Evolutionary conservation across 2,113 vertebrate species (phyloP), one percentile per base, ranked within the genome.

Genomic region (Thalassoma bifasciatum): DNA sequence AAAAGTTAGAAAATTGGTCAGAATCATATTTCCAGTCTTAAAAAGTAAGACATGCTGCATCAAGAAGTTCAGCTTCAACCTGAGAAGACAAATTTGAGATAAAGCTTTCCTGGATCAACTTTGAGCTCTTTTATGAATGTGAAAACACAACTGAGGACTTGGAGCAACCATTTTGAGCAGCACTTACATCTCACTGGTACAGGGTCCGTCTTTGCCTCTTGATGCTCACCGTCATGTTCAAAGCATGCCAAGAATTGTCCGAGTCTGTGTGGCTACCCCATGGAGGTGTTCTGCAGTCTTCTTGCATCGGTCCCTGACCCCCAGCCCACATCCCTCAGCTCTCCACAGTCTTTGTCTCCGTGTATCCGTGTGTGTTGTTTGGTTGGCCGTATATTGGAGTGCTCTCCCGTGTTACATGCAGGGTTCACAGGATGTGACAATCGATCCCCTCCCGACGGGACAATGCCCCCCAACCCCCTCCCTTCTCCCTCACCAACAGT

Each of bases 361-460:
- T 78, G 69, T 59, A 13, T 59, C 17, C 76, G 49, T 72, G 57
- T 62, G 78, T 65, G 51, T 23, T 72, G 57, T 69, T 49, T 54
- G 38, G 51, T 60, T 54, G 66, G n/a, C 52, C 59, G 72, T 72
- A 47, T 56, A 61, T 51, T 63, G 58, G 61, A 85, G 57, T 77
- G 54, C 77, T 76, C 76, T 86, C 57, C 81, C 59, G 74, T 88
- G 88, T 85, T 88, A 83, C 86, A 90, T 88, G 85, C 72, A 79
- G 83, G 75, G 88, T 89, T 92, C 85, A 92, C 91, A 92, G 85
- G 64, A 88, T 92, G 87, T 92, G 91, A 49, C 0, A 83, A 95
- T 95, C 88, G 92, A 95, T 96, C 87, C 82, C 77, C 88, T 92
- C 84, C 79, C 58, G 86, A 90, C 90, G 84, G 90, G 87, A 94